A percentile compares a stretch with the other conserved stretches of the same genome.
Conservation (phyloP, 92 coral and sea anemone genomes). For the Zoanthus gigantus region DNA sequence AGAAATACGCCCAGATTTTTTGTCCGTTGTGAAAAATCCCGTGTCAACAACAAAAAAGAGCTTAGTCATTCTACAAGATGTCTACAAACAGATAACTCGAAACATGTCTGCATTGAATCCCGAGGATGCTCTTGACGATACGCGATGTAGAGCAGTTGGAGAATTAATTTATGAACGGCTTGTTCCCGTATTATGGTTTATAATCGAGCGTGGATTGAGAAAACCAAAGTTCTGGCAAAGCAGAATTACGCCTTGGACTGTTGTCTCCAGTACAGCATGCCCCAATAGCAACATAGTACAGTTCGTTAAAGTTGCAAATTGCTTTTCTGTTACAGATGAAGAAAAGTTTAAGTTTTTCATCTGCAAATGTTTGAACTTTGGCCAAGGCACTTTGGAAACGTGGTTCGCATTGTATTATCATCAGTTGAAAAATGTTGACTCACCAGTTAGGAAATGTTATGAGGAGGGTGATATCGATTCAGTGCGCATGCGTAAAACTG, state of each 20-base stretch:
- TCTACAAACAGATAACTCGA: conserved; percentile 33
- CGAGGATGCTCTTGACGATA: conserved; percentile 25
- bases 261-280: background rate
- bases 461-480: background rate
- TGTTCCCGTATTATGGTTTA: conserved; percentile 17
- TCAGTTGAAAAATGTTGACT: background rate
- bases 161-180: conserved; percentile 32
- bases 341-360: conserved; percentile 32
- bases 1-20: background rate
- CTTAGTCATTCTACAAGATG: background rate
- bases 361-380: conserved; percentile 33
- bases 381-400: conserved; percentile 14
- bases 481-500: conserved; percentile 24
- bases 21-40: background rate
- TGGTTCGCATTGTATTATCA: conserved; percentile 15
- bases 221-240: conserved; percentile 39
- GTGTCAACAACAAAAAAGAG: background rate
- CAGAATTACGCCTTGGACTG: conserved; percentile 30
- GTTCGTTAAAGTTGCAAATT: conserved; percentile 13
- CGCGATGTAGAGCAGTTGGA: conserved; percentile 28
- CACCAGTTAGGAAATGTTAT: conserved; percentile 31
- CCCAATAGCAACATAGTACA: background rate
- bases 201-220: conserved; percentile 4
- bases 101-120: conserved; percentile 34
- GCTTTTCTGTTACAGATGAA: conserved; percentile 23